Percentiles rank a stretch among this genome's conserved stretches.
phyloP scores from a whole-genome alignment of 2,113 vertebrate species.

The Boleophthalmus pectinirostris region DNA sequence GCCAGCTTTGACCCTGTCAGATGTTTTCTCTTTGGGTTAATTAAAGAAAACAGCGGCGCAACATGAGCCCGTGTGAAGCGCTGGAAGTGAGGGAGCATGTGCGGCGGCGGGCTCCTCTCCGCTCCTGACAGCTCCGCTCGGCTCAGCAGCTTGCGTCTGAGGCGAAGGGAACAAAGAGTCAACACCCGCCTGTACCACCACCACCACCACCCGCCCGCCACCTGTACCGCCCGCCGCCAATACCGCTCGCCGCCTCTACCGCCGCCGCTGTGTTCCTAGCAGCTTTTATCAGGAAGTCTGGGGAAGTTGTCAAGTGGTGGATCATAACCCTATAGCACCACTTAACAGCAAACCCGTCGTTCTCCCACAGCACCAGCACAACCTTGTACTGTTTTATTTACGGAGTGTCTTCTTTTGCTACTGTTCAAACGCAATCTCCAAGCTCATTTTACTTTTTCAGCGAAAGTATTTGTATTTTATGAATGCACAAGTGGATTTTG shows the following conservation, averaged over 20 bases:
- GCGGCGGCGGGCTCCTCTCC: constrained; percentile 60
- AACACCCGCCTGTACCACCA: constrained; percentile 14
- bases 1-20: constrained; percentile 77
- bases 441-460: not conserved
- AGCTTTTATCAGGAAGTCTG: constrained; percentile 39
- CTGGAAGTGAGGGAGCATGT: constrained; percentile 56
- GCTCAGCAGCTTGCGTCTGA: constrained; percentile 70
- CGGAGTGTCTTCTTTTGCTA: not conserved
- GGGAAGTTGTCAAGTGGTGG: constrained; percentile 1
- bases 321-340: constrained; percentile 6
- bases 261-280: constrained; percentile 28
- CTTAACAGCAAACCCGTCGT: not conserved
- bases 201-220: not conserved
- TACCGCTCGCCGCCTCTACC: constrained; percentile 12
- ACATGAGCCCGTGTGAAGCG: constrained; percentile 76
- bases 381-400: not conserved
- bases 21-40: constrained; percentile 81
- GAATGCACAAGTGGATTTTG: not conserved
- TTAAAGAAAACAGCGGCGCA: constrained; percentile 81
- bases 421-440: not conserved
- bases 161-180: constrained; percentile 67
- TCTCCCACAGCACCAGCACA: not conserved
- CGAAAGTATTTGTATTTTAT: not conserved
- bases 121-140: constrained; percentile 70
- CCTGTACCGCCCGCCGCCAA: constrained; percentile 16